These are phyloP conservation scores for Tipula unca DNA, from an alignment of 2,888 invertebrate genomes.

Conservation along the genomic window DNA sequence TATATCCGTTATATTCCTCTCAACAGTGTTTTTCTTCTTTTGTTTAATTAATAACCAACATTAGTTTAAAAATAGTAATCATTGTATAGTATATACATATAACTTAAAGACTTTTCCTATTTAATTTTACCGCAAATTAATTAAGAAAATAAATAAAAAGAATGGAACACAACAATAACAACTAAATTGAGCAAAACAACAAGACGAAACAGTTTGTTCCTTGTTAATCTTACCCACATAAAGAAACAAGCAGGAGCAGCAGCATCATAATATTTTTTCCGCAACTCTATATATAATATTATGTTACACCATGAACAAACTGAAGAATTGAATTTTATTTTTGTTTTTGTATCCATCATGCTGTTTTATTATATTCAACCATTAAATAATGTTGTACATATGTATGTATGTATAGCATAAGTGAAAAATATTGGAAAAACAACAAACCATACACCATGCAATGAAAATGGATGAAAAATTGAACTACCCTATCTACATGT, in stretches of 20 bases:
- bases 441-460: background rate
- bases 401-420: background rate
- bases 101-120: background rate
- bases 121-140: background rate
- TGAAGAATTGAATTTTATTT: background rate
- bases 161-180: background rate
- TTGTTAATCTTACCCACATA: background rate
- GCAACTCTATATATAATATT: background rate
- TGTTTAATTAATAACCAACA: no score
- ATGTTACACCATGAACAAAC: background rate
- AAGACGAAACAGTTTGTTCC: background rate
- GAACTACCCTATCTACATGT: background rate
- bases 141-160: background rate
- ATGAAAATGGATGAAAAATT: conserved; percentile 1
- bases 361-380: conserved; percentile 14
- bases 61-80: background rate
- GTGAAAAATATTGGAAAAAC: background rate
- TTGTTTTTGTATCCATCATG: background rate
- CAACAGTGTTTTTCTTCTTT: no score
- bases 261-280: background rate
- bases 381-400: no score
- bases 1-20: no score
- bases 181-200: background rate
- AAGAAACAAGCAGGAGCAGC: background rate
- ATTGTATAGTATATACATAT: background rate